Percentiles rank a stretch among this genome's conserved stretches.
phyloP scores from a whole-genome alignment of 37 sponge, comb jelly and placozoan species.

The Ianthella basta region DNA sequence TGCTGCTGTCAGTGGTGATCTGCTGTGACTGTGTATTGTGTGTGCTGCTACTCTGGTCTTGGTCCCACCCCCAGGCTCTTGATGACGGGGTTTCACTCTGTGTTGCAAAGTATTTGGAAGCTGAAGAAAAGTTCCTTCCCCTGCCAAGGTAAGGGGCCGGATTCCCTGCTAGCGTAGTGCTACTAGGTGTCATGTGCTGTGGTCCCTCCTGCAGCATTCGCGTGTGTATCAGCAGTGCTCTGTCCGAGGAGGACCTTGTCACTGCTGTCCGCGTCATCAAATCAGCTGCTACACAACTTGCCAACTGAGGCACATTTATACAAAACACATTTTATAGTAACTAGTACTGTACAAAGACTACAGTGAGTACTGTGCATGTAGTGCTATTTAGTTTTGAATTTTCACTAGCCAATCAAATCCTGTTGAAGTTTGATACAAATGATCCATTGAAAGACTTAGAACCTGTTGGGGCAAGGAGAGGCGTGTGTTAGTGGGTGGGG shows the following conservation, averaged over 20 bases:
- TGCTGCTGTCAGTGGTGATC: conserved; percentile 2
- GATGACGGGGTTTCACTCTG: conserved; percentile 64
- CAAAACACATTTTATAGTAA: neutral
- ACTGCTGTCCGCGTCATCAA: conserved; percentile 62
- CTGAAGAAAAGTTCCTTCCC: conserved; percentile 53
- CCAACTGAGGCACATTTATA: neutral
- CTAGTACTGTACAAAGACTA: neutral
- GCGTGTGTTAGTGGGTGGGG: neutral
- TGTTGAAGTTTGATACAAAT: neutral
- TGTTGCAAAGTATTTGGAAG: conserved; percentile 71
- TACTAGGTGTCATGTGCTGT: neutral
- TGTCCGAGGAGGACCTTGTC: conserved; percentile 58
- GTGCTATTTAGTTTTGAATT: neutral
- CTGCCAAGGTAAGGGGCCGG: conserved; percentile 60
- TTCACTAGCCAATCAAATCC: conserved; percentile 52
- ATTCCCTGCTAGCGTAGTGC: neutral
- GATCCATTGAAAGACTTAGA: conserved; percentile 8
- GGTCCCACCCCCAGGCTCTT: conserved; percentile 44
- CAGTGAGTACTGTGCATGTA: conserved; percentile 1
- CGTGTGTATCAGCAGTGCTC: conserved; percentile 54
- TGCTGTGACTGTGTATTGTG: neutral
- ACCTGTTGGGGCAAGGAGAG: conserved; percentile 26
- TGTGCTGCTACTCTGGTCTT: neutral
- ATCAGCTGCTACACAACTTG: conserved; percentile 39
- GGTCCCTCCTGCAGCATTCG: conserved; percentile 50